phyloP scores from a whole-genome alignment of 2,113 vertebrate species.

The Benitochromis conjunctus region DNA sequence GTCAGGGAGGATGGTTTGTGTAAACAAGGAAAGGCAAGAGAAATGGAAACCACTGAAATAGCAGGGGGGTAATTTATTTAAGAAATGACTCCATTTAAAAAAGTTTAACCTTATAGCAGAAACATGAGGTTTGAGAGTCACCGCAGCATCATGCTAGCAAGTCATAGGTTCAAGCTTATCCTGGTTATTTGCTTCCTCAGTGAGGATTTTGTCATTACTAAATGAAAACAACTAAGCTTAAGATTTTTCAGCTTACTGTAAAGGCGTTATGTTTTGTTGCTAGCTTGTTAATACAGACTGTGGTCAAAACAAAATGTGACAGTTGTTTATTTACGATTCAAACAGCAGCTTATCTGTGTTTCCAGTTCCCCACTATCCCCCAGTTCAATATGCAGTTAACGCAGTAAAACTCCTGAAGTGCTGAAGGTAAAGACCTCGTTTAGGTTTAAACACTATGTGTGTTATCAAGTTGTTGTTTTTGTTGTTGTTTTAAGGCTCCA shows the following conservation, averaged over 20 bases:
- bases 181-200: not conserved
- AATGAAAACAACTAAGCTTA: not conserved
- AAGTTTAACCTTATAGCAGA: not conserved
- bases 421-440: not conserved
- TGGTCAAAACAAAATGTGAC: not conserved
- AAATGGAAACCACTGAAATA: not conserved
- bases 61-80: not conserved
- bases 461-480: not conserved
- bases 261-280: not conserved
- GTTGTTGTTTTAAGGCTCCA: not conserved
- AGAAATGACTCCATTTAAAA: not conserved
- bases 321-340: not conserved
- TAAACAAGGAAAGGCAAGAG: not conserved
- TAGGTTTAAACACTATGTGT: not conserved
- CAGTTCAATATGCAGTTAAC: not conserved
- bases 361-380: not conserved
- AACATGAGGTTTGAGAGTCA: not conserved
- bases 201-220: not conserved
- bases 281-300: not conserved
- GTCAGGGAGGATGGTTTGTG: not conserved
- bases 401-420: not conserved
- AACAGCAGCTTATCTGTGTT: not conserved
- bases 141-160: not conserved
- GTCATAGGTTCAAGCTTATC: not conserved
- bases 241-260: not conserved